A percentile compares a stretch with the other conserved stretches of the same genome.
Evolutionary conservation across 2,113 vertebrate genomes (phyloP).

Genomic region (Eptesicus fuscus): DNA sequence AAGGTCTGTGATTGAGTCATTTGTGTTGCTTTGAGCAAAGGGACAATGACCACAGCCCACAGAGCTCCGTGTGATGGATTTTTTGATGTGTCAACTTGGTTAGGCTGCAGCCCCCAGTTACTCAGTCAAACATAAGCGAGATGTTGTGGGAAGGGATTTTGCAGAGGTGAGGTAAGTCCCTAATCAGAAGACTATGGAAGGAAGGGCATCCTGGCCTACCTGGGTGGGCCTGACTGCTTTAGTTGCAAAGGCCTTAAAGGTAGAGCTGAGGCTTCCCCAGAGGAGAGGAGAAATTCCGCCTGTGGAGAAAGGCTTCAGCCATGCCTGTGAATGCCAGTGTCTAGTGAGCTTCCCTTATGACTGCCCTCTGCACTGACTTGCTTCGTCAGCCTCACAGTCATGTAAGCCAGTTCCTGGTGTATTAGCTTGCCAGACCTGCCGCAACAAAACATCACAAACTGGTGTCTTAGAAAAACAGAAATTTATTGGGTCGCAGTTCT

Average conservation of each 20-base stretch:
- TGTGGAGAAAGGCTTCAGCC: neutral
- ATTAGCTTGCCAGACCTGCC: neutral
- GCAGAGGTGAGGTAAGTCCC: neutral
- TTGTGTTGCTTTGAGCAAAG: constrained; percentile 19
- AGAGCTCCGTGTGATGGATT: neutral
- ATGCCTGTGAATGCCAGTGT: neutral
- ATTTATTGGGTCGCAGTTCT: constrained; percentile 27
- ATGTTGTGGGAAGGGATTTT: neutral
- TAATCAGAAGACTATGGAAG: neutral
- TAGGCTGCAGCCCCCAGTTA: neutral
- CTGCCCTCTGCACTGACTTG: neutral
- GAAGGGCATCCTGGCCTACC: neutral
- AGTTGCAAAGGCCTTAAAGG: neutral
- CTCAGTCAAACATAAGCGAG: neutral
- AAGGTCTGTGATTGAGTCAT: neutral
- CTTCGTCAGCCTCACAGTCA: neutral
- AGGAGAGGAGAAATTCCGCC: neutral
- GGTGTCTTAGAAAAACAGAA: neutral
- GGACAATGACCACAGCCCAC: neutral
- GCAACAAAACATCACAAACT: neutral
- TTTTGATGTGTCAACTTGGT: neutral
- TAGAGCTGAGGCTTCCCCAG: neutral
- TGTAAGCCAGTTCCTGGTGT: neutral
- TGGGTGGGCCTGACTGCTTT: neutral
- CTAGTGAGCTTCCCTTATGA: neutral